Conservation (phyloP, 2,888 invertebrate genomes). For the Agrenia bidenticulata region DNA sequence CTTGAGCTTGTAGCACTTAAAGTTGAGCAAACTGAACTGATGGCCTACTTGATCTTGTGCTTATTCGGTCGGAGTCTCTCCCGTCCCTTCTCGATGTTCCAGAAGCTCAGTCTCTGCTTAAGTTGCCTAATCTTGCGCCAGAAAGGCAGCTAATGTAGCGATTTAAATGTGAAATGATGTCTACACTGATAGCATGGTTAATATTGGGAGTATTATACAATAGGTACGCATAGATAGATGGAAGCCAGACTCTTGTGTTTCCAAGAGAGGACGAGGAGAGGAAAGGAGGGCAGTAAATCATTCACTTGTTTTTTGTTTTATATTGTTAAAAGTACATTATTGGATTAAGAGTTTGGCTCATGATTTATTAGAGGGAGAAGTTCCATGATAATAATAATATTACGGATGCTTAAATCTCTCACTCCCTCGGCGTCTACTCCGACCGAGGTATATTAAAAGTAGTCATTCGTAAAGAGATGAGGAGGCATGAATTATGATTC, state of each 20-base stretch:
- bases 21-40: too few relatives aligned
- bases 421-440: neutral
- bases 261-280: neutral
- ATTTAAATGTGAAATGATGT: slow-evolving; percentile 9
- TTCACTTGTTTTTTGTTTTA: slow-evolving; percentile 27
- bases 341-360: slow-evolving; percentile 34
- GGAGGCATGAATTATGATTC: slow-evolving; percentile 41
- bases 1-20: too few relatives aligned
- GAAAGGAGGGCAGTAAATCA: slow-evolving; percentile 13
- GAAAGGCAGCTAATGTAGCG: slow-evolving; percentile 10
- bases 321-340: slow-evolving; percentile 43
- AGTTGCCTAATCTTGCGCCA: neutral
- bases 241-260: too few relatives aligned
- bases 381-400: slow-evolving; percentile 12
- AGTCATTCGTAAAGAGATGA: slow-evolving; percentile 8
- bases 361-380: slow-evolving; percentile 29
- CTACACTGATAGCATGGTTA: slow-evolving; percentile 1
- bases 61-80: too few relatives aligned
- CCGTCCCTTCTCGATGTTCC: too few relatives aligned
- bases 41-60: too few relatives aligned
- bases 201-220: neutral
- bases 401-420: slow-evolving; percentile 8
- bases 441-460: slow-evolving; percentile 2
- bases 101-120: too few relatives aligned
- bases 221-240: too few relatives aligned